phyloP scores from a whole-genome alignment of 2,797 vertebrate species.

The Xerus rutilus region DNA sequence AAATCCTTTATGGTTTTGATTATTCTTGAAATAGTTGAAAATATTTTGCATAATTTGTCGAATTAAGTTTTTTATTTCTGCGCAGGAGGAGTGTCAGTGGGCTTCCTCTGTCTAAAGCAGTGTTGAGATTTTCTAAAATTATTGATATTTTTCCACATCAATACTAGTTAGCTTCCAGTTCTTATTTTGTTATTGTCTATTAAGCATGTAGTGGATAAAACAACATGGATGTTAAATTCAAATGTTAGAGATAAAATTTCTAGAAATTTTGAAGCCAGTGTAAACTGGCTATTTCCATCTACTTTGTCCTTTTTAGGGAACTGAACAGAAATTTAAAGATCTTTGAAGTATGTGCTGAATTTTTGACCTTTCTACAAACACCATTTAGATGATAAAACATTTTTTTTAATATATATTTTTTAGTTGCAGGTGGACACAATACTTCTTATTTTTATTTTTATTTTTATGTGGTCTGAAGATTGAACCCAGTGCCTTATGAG shows the following conservation, averaged over 20 bases:
- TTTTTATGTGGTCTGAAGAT: no score
- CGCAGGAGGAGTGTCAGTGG: not conserved
- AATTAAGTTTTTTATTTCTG: slow-evolving; percentile 9
- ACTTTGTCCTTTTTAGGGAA: not conserved
- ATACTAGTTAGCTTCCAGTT: not conserved
- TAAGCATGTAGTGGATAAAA: slow-evolving; percentile 34
- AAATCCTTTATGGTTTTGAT: not conserved
- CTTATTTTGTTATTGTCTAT: not conserved
- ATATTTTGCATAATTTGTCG: not conserved
- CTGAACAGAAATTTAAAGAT: slow-evolving; percentile 40
- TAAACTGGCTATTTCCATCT: not conserved
- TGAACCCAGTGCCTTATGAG: no score
- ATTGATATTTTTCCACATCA: not conserved
- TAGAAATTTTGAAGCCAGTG: not conserved
- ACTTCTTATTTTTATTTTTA: no score
- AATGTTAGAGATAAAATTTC: slow-evolving; percentile 11
- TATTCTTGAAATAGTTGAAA: not conserved
- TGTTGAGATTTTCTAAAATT: slow-evolving; percentile 27
- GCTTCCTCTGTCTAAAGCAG: slow-evolving; percentile 6
- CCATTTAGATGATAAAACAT: not conserved
- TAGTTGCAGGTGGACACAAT: no score
- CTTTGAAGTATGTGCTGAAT: not conserved
- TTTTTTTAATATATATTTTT: not conserved
- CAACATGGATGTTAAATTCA: not conserved
- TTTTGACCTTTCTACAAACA: not conserved